Conservation (phyloP, 2,113 vertebrate genomes). For the Sialia sialis region DNA sequence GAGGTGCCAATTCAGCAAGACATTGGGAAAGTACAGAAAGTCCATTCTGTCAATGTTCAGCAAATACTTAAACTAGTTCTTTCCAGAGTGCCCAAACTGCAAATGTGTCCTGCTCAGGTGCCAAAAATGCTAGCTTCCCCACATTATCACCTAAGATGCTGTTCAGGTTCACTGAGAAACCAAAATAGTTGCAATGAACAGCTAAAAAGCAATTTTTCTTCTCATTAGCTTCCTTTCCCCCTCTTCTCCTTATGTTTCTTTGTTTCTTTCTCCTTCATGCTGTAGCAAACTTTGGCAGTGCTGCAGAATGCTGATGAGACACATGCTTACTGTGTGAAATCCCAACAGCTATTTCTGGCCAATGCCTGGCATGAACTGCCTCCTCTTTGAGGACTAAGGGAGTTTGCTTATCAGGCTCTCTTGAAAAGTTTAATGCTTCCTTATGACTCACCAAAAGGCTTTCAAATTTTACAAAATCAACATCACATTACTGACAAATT, state of each 20-base stretch:
- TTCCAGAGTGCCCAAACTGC: not conserved
- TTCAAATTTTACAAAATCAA: not conserved
- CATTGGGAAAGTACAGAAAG: not conserved
- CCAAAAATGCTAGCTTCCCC: not conserved
- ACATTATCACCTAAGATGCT: constrained; percentile 16
- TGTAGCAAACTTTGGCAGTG: constrained; percentile 42
- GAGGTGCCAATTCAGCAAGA: not conserved
- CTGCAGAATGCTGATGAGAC: constrained; percentile 51
- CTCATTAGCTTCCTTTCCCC: constrained; percentile 27
- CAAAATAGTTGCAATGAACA: constrained; percentile 30
- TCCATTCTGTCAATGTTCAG: not conserved
- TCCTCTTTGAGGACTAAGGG: not conserved
- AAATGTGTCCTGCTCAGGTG: not conserved
- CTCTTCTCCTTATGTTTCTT: constrained; percentile 31
- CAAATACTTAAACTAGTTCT: not conserved
- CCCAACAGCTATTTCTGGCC: constrained; percentile 16
- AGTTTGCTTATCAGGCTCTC: not conserved
- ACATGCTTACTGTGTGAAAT: not conserved
- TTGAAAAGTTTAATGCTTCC: not conserved
- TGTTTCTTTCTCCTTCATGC: constrained; percentile 60
- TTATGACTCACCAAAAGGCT: not conserved
- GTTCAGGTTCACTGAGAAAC: constrained; percentile 23
- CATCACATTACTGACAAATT: not conserved
- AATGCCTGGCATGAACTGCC: not conserved
- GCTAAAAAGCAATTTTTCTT: constrained; percentile 54